phyloP scores from a whole-genome alignment of 2,797 vertebrate genomes.

The Heterohyrax brucei region DNA sequence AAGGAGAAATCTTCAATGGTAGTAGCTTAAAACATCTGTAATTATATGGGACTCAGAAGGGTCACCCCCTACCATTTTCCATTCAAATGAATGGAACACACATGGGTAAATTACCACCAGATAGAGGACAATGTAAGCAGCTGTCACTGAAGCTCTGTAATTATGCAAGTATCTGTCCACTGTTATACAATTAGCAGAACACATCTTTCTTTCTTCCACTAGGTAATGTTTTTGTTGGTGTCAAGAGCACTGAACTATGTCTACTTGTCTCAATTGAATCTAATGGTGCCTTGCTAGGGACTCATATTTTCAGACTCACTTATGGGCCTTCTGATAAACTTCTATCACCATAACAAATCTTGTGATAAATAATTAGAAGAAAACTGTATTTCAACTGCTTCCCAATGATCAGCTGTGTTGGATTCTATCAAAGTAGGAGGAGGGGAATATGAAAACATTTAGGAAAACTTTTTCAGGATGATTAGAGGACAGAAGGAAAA shows the following conservation, averaged over 20 bases:
- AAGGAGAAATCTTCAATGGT: conserved; percentile 53
- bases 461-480: background rate
- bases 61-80: conserved; percentile 77
- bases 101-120: conserved; percentile 86
- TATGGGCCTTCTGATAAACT: conserved; percentile 10
- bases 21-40: conserved; percentile 83
- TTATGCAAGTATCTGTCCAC: conserved; percentile 86
- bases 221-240: conserved; percentile 86
- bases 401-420: background rate
- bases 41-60: conserved; percentile 79
- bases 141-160: conserved; percentile 86
- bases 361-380: too few species aligned
- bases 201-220: conserved; percentile 83
- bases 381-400: background rate
- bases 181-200: conserved; percentile 85
- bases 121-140: conserved; percentile 77
- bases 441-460: background rate
- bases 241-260: conserved; percentile 80
- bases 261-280: conserved; percentile 50
- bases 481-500: conserved; percentile 16
- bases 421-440: background rate
- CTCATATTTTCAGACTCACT: conserved; percentile 35
- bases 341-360: conserved; percentile 36
- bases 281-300: background rate
- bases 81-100: conserved; percentile 85